phyloP scores from a whole-genome alignment of 2,888 invertebrate genomes.

The Callyntrura sp. region DNA sequence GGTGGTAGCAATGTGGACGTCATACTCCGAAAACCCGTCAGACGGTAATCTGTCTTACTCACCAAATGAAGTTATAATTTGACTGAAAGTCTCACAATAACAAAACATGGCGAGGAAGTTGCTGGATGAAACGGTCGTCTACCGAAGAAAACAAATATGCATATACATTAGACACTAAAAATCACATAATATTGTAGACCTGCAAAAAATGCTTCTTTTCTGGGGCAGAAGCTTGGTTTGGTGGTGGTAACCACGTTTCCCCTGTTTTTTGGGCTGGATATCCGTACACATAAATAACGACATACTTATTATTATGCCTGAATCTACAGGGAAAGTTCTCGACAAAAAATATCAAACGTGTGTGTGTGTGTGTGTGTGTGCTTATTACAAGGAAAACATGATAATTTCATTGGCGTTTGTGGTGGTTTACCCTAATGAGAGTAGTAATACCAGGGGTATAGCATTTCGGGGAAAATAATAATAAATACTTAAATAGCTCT shows the following conservation, averaged over 20 bases:
- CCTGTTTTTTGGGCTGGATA: not conserved
- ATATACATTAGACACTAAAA: too few relatives aligned
- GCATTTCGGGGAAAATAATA: not conserved
- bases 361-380: not conserved
- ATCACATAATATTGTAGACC: too few relatives aligned
- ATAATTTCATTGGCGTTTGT: not conserved
- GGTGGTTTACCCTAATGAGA: not conserved
- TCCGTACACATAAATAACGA: not conserved
- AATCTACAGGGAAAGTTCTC: not conserved
- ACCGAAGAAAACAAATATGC: too few relatives aligned
- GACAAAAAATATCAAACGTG: not conserved
- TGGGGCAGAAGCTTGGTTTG: not conserved
- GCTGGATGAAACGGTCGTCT: too few relatives aligned
- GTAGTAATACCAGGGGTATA: not conserved
- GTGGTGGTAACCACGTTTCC: not conserved
- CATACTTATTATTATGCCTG: not conserved
- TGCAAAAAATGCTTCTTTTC: not conserved
- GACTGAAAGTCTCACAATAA: constrained; percentile 64
- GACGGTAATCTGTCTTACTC: constrained; percentile 75
- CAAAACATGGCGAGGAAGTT: not conserved
- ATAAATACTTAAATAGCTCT: not conserved
- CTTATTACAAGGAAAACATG: not conserved
- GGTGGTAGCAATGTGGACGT: constrained; percentile 28
- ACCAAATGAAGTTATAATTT: constrained; percentile 78
- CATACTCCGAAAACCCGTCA: constrained; percentile 64